A percentile compares a stretch with the other conserved stretches of the same genome.
These are phyloP conservation scores for Acipenser ruthenus DNA, from an alignment of 2,797 vertebrate genomes.

Conservation along the genomic window DNA sequence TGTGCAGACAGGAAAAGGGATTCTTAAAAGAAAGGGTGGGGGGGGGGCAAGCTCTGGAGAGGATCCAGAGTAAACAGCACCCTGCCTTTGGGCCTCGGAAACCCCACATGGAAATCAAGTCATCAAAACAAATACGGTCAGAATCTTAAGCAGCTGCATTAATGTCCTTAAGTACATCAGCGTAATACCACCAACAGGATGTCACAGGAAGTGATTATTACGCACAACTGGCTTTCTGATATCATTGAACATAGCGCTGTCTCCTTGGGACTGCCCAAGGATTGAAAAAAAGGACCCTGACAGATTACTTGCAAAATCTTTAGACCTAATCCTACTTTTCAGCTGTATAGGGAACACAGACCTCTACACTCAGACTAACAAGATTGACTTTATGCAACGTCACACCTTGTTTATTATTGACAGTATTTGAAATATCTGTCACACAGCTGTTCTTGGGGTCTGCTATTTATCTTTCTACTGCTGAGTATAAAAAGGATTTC, in stretches of 20 bases:
- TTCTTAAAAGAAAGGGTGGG: background rate
- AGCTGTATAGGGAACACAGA: too few relatives aligned
- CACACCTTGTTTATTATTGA: too few relatives aligned
- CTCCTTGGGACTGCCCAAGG: background rate
- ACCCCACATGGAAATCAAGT: background rate
- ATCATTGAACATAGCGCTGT: too few relatives aligned
- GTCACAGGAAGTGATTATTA: conserved; percentile 24
- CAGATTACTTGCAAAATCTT: background rate
- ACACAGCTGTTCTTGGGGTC: too few relatives aligned
- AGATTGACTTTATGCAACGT: too few relatives aligned
- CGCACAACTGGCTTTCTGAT: too few relatives aligned
- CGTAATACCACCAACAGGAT: conserved; percentile 36
- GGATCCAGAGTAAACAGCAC: background rate
- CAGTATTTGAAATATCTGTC: too few relatives aligned
- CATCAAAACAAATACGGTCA: background rate
- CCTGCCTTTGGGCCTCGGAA: background rate
- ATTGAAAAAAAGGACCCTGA: background rate
- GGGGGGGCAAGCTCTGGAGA: too few relatives aligned
- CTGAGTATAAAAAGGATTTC: too few relatives aligned
- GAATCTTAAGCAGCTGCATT: conserved; percentile 44
- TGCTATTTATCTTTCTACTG: too few relatives aligned
- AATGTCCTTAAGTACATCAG: conserved; percentile 43
- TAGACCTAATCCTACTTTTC: background rate
- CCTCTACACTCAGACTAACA: too few relatives aligned
- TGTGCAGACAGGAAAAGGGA: background rate